phyloP scores from a whole-genome alignment of 2,113 vertebrate species.

The Myrmophylax atrothorax region DNA sequence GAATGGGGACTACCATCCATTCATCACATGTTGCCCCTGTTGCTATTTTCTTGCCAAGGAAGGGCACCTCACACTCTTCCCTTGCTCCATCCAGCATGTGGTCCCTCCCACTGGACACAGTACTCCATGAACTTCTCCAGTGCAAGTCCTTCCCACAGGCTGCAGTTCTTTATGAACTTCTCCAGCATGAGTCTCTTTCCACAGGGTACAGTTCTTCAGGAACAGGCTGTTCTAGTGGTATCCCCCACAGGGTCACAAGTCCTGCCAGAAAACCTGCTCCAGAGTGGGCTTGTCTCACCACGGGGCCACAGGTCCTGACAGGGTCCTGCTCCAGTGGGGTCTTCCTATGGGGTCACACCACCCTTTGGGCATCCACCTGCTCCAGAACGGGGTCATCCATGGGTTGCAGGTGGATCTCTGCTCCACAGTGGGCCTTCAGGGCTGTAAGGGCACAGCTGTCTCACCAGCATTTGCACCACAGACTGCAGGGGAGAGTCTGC shows the following conservation, averaged over 20 bases:
- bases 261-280: not conserved
- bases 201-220: not conserved
- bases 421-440: not conserved
- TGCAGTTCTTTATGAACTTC: too few relatives aligned
- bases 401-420: not conserved
- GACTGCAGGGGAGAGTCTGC: not conserved
- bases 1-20: not conserved
- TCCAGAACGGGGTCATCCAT: not conserved
- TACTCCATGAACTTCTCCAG: not conserved
- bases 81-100: not conserved
- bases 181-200: not conserved
- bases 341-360: not conserved
- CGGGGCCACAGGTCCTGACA: not conserved
- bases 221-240: not conserved
- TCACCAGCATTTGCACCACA: not conserved
- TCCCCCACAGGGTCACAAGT: accelerated
- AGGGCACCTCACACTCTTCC: not conserved
- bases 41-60: not conserved
- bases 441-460: not conserved
- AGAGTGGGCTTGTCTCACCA: not conserved
- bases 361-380: not conserved
- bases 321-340: not conserved
- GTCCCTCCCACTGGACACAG: not conserved
- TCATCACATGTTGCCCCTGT: not conserved
- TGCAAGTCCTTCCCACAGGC: not conserved